Conservation (phyloP, 1,140 invertebrate genomes). For the Galleria mellonella region DNA sequence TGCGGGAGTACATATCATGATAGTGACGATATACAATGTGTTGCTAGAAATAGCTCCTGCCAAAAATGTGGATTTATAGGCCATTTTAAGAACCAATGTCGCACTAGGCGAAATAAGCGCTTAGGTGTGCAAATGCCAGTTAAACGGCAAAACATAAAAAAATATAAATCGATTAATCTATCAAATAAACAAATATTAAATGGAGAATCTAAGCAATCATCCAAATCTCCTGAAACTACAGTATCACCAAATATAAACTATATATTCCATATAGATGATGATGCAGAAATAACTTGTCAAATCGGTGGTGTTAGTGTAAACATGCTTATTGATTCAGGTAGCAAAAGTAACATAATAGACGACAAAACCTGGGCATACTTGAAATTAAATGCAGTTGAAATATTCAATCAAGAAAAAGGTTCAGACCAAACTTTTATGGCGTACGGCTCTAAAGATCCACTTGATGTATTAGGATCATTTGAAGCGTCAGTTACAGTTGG, state of each 20-base stretch:
- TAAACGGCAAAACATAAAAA: not conserved
- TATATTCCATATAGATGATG: constrained; percentile 8
- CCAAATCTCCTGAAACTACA: not conserved
- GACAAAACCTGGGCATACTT: constrained; percentile 10
- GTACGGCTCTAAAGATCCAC: constrained; percentile 16
- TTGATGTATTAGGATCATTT: constrained; percentile 19
- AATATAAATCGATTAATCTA: not conserved
- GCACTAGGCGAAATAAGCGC: constrained; percentile 2
- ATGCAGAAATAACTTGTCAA: constrained; percentile 4
- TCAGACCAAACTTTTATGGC: constrained; percentile 4
- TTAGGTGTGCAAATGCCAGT: constrained; percentile 1
- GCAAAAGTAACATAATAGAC: constrained; percentile 15
- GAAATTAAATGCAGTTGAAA: not conserved
- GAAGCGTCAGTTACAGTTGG: constrained; percentile 4
- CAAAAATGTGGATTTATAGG: constrained; percentile 10
- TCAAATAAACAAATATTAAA: too few species aligned
- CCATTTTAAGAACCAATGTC: constrained; percentile 7
- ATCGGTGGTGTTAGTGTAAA: constrained; percentile 11
- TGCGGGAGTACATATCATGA: too few species aligned
- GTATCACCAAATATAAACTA: too few species aligned
- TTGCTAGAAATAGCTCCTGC: too few species aligned
- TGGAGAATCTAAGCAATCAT: not conserved
- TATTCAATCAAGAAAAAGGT: constrained; percentile 1
- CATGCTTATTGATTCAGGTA: constrained; percentile 19
- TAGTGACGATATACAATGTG: too few species aligned